These are phyloP conservation scores for Peromyscus melanophrys DNA, from an alignment of 2,797 vertebrate species.

Conservation along the genomic window DNA sequence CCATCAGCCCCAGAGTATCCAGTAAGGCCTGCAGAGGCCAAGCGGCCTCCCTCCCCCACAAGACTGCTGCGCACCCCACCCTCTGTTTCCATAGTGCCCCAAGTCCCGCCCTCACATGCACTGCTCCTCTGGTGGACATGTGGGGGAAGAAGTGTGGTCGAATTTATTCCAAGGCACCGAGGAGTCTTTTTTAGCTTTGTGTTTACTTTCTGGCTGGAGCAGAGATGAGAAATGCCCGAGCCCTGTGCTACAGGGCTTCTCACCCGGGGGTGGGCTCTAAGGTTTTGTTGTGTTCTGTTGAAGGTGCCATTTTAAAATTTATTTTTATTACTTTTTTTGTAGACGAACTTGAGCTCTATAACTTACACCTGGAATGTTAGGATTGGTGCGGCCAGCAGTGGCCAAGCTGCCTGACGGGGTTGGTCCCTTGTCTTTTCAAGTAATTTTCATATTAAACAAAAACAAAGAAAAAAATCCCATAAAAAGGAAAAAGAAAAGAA, in stretches of 20 bases:
- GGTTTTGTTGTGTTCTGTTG: conserved; percentile 88
- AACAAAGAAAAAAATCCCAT: conserved; percentile 81
- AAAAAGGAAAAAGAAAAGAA: conserved; percentile 67
- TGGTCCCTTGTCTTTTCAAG: conserved; percentile 89
- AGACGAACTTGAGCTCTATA: conserved; percentile 90
- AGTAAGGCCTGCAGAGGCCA: background rate
- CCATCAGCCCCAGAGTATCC: conserved; percentile 25
- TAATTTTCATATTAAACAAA: conserved; percentile 88
- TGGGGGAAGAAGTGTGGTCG: conserved; percentile 89
- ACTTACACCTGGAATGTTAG: conserved; percentile 88
- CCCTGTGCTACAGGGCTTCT: conserved; percentile 49
- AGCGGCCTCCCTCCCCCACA: conserved; percentile 56
- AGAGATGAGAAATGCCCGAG: conserved; percentile 89
- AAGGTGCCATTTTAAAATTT: conserved; percentile 92
- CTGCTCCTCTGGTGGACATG: conserved; percentile 91
- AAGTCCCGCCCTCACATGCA: conserved; percentile 84
- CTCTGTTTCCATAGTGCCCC: conserved; percentile 85
- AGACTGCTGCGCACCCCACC: background rate
- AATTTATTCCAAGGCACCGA: conserved; percentile 95
- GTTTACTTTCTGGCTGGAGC: conserved; percentile 94
- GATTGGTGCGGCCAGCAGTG: conserved; percentile 83
- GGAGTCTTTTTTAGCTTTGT: conserved; percentile 89
- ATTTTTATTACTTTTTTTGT: conserved; percentile 92
- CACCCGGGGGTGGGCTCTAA: conserved; percentile 84
- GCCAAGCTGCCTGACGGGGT: conserved; percentile 86